phyloP scores from a whole-genome alignment of 2,797 vertebrate genomes.

The Steatocranus sp. region DNA sequence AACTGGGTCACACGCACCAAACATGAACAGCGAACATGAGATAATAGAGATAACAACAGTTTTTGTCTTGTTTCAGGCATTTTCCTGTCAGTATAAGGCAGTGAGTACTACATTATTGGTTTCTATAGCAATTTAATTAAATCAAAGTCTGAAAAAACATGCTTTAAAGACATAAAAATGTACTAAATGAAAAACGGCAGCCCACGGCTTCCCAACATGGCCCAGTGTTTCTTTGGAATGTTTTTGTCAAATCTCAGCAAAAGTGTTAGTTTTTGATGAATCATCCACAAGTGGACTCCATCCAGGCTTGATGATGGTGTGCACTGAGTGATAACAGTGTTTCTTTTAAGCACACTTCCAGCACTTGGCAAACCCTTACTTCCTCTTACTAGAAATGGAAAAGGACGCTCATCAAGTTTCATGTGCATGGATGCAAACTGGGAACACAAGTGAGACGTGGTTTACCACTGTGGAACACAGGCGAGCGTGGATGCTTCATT shows the following conservation, averaged over 20 bases:
- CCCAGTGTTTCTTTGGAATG: not conserved
- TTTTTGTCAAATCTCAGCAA: not conserved
- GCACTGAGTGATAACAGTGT: conserved; percentile 52
- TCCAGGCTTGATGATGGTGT: conserved; percentile 39
- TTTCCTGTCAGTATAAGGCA: not conserved
- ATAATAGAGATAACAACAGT: not conserved
- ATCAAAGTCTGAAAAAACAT: not conserved
- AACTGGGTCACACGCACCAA: not conserved
- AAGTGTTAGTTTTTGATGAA: conserved; percentile 23
- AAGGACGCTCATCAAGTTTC: not conserved
- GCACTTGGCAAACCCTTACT: conserved; percentile 38
- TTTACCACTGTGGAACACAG: not conserved
- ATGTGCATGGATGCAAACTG: not conserved
- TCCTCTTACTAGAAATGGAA: conserved; percentile 51
- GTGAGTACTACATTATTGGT: not conserved
- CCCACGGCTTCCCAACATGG: not conserved
- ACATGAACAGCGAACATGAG: not conserved
- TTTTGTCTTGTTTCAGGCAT: not conserved
- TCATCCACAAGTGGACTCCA: conserved; percentile 33
- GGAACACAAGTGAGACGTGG: not conserved
- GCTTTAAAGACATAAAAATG: not conserved
- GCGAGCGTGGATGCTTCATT: not conserved
- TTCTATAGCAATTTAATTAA: not conserved
- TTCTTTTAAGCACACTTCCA: conserved; percentile 49
- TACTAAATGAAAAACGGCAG: not conserved